Base-by-base conservation (phyloP, 2,888 invertebrate genomes). In the Hermaeophaga mercurialis region DNA sequence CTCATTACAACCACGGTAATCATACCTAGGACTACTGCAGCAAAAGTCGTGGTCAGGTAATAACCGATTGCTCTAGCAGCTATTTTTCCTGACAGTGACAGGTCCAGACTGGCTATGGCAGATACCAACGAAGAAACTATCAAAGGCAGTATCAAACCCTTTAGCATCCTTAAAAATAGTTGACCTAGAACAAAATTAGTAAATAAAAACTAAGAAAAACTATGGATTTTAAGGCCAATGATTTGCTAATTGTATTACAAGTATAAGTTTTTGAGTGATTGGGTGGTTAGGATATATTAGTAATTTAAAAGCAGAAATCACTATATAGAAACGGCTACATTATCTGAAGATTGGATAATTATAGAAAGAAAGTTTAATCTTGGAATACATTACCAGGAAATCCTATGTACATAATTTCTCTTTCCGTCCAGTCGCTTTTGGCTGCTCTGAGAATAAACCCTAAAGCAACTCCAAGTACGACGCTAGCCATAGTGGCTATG, bases 141-240 rank as follows among this genome's bases (percentile, higher is more conserved):
- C 59, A 90, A 80, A 1, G 90, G 90, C 44, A 90, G 76, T 66
- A 90, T 89, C 55, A 90, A 79, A 57, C 85, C 83, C 74, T 89
- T 88, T 49, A 90, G 79, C 85, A 89, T 88, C 59, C 86, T 79
- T 63, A 90, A 81, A 68, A 90, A 87, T 43, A 90, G 75, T 70
- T 89, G 88, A 12, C 69, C 69, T 14, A 56, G 9, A 41, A 54
- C 12, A 34, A 34, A 11, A 34, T 11, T 12, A 2, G n/a, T n/a
- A n/a, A n/a, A n/a, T n/a, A n/a, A n/a, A n/a, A n/a, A n/a, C n/a
- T n/a, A n/a, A n/a, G n/a, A n/a, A n/a, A n/a, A n/a, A n/a, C n/a
- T n/a, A n/a, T n/a, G n/a, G n/a, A n/a, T n/a, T n/a, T n/a, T n/a
- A n/a, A n/a, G n/a, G n/a, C n/a, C n/a, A n/a, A n/a, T n/a, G n/a